These are phyloP conservation scores for Disparrhopalites patrizii DNA, from an alignment of 2,888 invertebrate genomes.

Conservation along the genomic window DNA sequence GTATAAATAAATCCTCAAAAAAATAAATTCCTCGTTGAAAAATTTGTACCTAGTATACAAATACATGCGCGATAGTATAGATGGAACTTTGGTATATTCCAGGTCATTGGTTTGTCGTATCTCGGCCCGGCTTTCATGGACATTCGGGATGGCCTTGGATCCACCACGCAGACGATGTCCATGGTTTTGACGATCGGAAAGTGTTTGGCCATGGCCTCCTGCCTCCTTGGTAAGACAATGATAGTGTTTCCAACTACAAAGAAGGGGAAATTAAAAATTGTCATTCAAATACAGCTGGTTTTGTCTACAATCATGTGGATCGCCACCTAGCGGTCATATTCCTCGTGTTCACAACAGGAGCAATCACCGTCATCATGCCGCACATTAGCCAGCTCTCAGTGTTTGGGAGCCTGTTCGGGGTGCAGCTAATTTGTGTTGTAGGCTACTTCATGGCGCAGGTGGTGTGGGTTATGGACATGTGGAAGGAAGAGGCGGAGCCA, in stretches of 20 bases:
- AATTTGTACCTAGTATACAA: no score
- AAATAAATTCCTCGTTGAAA: background rate
- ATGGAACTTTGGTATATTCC: no score
- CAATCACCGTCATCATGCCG: background rate
- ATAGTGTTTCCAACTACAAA: background rate
- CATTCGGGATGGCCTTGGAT: background rate
- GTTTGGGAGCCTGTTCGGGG: background rate
- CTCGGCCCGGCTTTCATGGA: background rate
- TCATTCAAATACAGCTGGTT: background rate
- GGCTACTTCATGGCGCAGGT: background rate
- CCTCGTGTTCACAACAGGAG: background rate
- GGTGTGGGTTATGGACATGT: constrained; percentile 7
- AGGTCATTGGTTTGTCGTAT: background rate
- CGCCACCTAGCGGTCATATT: background rate
- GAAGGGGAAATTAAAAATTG: background rate
- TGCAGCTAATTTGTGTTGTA: background rate
- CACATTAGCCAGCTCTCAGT: background rate
- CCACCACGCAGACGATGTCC: constrained; percentile 32
- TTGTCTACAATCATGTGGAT: constrained; percentile 3
- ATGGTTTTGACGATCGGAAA: constrained; percentile 30
- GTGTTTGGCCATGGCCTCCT: constrained; percentile 9
- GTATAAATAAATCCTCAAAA: background rate
- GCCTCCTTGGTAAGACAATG: background rate
- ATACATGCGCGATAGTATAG: background rate
- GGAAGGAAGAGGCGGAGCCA: constrained; percentile 7